Evolutionary conservation across 2,888 invertebrate genomes (phyloP), one percentile per base, ranked within the genome.

Genomic region (Trisateles emortualis): DNA sequence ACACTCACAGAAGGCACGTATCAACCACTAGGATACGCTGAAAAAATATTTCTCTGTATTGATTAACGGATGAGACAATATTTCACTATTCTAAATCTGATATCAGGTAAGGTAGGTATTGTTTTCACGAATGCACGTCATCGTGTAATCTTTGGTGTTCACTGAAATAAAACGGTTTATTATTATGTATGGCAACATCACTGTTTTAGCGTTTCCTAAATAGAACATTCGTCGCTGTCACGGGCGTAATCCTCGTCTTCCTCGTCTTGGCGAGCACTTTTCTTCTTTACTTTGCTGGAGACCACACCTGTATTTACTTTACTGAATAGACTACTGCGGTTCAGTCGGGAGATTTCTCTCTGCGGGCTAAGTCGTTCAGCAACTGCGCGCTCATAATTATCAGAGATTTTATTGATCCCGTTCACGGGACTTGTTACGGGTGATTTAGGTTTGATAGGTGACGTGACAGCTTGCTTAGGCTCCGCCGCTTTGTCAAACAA

Each of bases 181-280:
- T 38, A 46, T 64, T 70, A 74, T 68, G 68, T 60, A 57, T 64
- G 64, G 70, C 74, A 77, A 64, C 72, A 70, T 70, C 68, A 72
- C 69, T 62, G 65, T 64, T 52, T 55, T 44, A 26, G 35, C 43
- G 44, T 35, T 33, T 61, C 79, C 85, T 90, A 95, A 87, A 95
- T 94, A 81, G 94, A 95, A 81, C 94, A 94, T 79, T 95, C 95
- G 78, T 95, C 94, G 74, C 94, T 94, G 74, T 94, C 94, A 11
- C 92, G 84, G 33, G 93, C 93, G 79, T 93, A 93, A 63, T 93
- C 93, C 0, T 92, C 93, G 56, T 93, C 93, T 3, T 93, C 93
- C 9, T 92, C 92, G 30, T 87, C 87, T 19, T 76, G 72, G 14
- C 83, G 83, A 29, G 79, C 71, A 14, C 68, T 72, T 54, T 59